Conservation (phyloP, 2,113 vertebrate genomes). For the Irena cyanogastra region DNA sequence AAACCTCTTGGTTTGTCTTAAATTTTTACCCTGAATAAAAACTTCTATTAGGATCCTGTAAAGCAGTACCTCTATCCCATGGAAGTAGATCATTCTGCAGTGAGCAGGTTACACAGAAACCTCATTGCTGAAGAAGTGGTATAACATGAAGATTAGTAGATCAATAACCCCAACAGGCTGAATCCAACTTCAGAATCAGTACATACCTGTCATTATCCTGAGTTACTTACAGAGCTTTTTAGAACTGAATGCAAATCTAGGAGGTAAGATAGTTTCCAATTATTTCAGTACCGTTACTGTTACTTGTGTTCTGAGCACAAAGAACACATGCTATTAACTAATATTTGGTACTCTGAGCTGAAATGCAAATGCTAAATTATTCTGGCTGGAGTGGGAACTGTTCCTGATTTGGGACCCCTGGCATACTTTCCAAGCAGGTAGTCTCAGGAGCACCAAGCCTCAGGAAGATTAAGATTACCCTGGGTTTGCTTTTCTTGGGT, state of each 20-base stretch:
- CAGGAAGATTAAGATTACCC: not conserved
- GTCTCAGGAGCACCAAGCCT: not conserved
- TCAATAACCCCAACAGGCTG: not conserved
- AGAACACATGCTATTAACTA: not conserved
- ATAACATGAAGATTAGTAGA: not conserved
- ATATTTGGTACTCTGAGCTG: not conserved
- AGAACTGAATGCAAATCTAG: rapidly evolving
- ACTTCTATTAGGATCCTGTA: not conserved
- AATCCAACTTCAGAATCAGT: not conserved
- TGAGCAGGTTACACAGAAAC: not conserved
- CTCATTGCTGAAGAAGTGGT: not conserved
- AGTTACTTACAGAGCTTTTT: not conserved
- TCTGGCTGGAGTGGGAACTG: not conserved
- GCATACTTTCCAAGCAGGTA: not conserved
- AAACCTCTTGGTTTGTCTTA: not conserved
- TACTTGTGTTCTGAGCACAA: not conserved
- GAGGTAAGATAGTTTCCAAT: not conserved
- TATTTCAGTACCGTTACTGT: not conserved
- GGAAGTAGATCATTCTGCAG: not conserved
- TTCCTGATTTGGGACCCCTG: not conserved
- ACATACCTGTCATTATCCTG: not conserved
- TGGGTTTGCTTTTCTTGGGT: not conserved
- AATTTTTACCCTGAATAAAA: not conserved
- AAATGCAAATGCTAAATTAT: not conserved
- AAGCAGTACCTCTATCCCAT: not conserved